Conservation (phyloP, 2,113 vertebrate genomes). For the Polypterus senegalus region DNA sequence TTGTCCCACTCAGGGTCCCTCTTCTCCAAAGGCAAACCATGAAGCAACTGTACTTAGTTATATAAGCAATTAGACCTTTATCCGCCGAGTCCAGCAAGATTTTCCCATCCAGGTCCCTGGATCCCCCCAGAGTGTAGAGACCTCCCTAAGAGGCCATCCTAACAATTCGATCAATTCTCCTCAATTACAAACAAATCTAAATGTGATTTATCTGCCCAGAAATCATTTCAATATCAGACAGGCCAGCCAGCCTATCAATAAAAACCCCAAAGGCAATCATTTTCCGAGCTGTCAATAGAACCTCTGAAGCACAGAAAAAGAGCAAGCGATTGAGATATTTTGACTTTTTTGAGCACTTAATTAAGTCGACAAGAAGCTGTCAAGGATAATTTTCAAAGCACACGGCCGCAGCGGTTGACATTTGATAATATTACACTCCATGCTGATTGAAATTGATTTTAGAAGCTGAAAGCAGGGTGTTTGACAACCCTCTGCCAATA, state of each 20-base stretch:
- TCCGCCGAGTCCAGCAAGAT: constrained; percentile 31
- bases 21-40: neutral
- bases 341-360: constrained; percentile 81
- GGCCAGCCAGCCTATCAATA: constrained; percentile 68
- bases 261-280: constrained; percentile 82
- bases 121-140: constrained; percentile 40
- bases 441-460: constrained; percentile 99
- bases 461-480: constrained; percentile 41
- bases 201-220: constrained; percentile 97
- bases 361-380: constrained; percentile 98
- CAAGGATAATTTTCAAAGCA: constrained; percentile 95
- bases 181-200: constrained; percentile 99
- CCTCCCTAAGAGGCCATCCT: constrained; percentile 54
- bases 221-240: constrained; percentile 96
- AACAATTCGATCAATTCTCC: constrained; percentile 80
- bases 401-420: constrained; percentile 83
- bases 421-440: constrained; percentile 98
- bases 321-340: constrained; percentile 77
- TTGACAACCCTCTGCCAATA: constrained; percentile 76
- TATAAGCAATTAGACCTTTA: constrained; percentile 42
- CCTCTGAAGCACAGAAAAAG: constrained; percentile 71
- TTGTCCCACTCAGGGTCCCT: neutral
- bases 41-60: constrained; percentile 14
- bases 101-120: constrained; percentile 34
- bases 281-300: constrained; percentile 81